Evolutionary conservation across 2,888 invertebrate genomes (phyloP).

Genomic region (Ditylenchus weischeri): DNA sequence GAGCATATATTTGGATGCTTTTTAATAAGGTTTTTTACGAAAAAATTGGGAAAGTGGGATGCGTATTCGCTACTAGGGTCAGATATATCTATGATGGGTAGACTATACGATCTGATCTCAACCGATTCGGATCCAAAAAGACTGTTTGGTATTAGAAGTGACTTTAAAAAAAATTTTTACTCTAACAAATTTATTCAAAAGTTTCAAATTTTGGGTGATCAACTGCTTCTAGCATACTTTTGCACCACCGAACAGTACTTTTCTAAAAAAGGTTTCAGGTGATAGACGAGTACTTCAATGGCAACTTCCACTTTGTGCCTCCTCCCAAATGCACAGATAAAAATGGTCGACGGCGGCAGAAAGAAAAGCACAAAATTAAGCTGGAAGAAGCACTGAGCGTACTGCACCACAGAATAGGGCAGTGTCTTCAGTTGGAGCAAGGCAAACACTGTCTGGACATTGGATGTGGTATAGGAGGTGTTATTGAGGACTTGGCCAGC

Average conservation of each 20-base stretch:
- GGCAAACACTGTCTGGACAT: constrained; percentile 50
- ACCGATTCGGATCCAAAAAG: too few species aligned
- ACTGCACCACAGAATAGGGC: constrained; percentile 42
- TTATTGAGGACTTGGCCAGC: constrained; percentile 48
- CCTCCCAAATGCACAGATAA: constrained; percentile 39
- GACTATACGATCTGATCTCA: too few species aligned
- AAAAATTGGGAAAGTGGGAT: too few species aligned
- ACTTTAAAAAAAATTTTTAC: neutral
- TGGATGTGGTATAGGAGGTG: constrained; percentile 54
- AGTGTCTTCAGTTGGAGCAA: constrained; percentile 33
- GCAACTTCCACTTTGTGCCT: constrained; percentile 57
- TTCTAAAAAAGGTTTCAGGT: constrained; percentile 10
- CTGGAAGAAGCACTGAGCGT: constrained; percentile 42
- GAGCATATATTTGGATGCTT: too few species aligned
- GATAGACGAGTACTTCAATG: constrained; percentile 56
- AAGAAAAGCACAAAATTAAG: neutral
- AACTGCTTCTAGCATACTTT: too few species aligned
- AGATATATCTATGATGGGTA: too few species aligned
- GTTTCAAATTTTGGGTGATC: neutral
- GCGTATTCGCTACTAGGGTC: too few species aligned
- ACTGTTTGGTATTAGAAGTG: neutral
- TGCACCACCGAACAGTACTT: neutral
- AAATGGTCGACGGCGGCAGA: neutral
- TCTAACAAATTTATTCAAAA: neutral
- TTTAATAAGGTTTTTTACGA: too few species aligned